These are phyloP conservation scores for Atopsyche davidsoni DNA, from an alignment of 1,140 invertebrate genomes.

Conservation along the genomic window DNA sequence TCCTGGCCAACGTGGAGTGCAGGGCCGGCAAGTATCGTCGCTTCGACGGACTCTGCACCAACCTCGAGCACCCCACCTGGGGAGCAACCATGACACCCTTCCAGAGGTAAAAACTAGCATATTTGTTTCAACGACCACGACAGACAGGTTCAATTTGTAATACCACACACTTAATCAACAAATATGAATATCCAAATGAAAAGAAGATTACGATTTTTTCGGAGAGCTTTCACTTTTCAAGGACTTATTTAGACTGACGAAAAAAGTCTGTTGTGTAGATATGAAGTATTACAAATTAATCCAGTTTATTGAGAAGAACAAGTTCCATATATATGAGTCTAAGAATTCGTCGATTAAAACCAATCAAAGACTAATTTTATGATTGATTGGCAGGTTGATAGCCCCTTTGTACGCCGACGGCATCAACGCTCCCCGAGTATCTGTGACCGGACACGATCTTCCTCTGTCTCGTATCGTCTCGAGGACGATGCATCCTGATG, in stretches of 20 bases:
- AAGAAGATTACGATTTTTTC: background rate
- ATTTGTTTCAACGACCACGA: too few relatives aligned
- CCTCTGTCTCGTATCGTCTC: slow-evolving; percentile 80
- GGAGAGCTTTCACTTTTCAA: background rate
- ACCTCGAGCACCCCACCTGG: slow-evolving; percentile 85
- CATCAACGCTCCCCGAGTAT: slow-evolving; percentile 73
- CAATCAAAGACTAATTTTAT: background rate
- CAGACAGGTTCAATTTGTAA: too few relatives aligned
- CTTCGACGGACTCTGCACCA: slow-evolving; percentile 89
- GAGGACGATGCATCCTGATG: slow-evolving; percentile 83
- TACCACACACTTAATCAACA: too few relatives aligned
- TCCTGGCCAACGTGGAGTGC: slow-evolving; percentile 81
- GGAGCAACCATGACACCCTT: slow-evolving; percentile 81
- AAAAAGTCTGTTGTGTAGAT: slow-evolving; percentile 4
- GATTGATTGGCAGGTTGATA: slow-evolving; percentile 53
- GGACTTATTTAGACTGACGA: too few relatives aligned
- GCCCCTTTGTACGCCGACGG: slow-evolving; percentile 74
- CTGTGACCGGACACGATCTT: slow-evolving; percentile 64
- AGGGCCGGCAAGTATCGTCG: slow-evolving; percentile 84
- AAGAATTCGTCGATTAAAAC: slow-evolving; percentile 6
- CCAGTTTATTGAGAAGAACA: background rate
- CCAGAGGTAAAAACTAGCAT: slow-evolving; percentile 66
- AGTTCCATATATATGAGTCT: background rate
- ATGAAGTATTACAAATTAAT: too few relatives aligned
- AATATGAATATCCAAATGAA: background rate